Conservation (phyloP, 2,113 vertebrate species). For the Arothron firmamentum region DNA sequence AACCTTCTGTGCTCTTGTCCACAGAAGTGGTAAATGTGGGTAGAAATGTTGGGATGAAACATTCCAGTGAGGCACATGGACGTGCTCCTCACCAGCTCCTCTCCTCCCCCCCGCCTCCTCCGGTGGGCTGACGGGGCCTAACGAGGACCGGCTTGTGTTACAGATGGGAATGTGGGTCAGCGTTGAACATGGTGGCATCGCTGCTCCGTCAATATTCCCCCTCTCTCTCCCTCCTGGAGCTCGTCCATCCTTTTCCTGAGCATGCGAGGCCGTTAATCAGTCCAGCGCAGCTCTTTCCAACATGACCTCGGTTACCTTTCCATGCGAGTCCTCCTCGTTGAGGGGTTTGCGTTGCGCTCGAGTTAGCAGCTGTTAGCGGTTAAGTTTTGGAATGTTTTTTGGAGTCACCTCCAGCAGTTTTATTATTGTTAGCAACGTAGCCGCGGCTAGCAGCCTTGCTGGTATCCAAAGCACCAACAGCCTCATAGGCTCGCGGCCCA, state of each 20-base stretch:
- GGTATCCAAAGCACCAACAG: no score
- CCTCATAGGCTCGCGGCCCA: no score
- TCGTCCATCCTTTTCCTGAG: background rate
- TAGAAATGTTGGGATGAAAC: no score
- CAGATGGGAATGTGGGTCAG: slow-evolving; percentile 42
- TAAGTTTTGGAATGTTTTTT: slow-evolving; percentile 7
- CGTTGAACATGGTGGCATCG: slow-evolving; percentile 11
- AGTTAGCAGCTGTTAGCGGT: slow-evolving; percentile 9
- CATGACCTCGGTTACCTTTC: slow-evolving; percentile 37
- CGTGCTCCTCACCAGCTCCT: no score
- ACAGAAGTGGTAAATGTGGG: no score
- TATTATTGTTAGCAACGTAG: background rate
- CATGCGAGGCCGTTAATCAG: slow-evolving; percentile 23
- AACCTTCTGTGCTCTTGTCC: no score
- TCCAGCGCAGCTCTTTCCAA: slow-evolving; percentile 4
- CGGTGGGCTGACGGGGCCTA: background rate
- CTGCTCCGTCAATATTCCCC: background rate
- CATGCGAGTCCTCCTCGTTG: slow-evolving; percentile 4
- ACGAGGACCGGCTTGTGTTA: background rate
- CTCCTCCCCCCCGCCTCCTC: no score
- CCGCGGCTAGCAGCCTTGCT: no score
- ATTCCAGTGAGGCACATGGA: no score
- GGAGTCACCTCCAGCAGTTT: background rate
- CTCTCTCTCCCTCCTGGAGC: background rate
- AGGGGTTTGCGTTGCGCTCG: background rate